These are phyloP conservation scores for Nerophis lumbriciformis DNA, from an alignment of 2,113 vertebrate genomes.

Conservation along the genomic window DNA sequence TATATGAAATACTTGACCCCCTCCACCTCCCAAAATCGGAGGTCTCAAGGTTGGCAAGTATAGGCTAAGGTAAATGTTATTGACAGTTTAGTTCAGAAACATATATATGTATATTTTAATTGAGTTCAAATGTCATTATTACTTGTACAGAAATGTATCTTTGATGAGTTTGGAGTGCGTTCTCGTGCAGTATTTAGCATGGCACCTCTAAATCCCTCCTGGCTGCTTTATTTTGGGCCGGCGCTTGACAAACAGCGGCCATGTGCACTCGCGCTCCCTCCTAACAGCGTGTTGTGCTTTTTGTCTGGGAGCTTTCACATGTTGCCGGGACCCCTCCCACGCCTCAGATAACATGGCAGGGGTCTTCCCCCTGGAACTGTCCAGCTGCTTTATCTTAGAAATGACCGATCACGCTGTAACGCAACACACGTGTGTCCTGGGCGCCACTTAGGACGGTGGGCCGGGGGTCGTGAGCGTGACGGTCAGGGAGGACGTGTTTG, in stretches of 20 bases:
- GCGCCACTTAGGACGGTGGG: conserved; percentile 41
- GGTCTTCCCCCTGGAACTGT: conserved; percentile 66
- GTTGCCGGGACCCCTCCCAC: conserved; percentile 55
- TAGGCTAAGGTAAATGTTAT: too few species aligned
- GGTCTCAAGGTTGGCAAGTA: too few species aligned
- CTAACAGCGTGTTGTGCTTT: conserved; percentile 56
- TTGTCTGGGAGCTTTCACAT: conserved; percentile 60
- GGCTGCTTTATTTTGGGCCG: conserved; percentile 21
- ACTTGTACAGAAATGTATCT: too few species aligned
- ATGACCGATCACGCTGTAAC: conserved; percentile 62
- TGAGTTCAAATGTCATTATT: too few species aligned
- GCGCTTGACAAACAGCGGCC: conserved; percentile 4
- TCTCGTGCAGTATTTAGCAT: too few species aligned
- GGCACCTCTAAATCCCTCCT: too few species aligned
- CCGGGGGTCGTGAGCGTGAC: conserved; percentile 34
- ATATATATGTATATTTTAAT: too few species aligned
- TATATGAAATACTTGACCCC: too few species aligned
- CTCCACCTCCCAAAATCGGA: too few species aligned
- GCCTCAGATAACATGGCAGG: conserved; percentile 65
- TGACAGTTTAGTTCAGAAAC: too few species aligned
- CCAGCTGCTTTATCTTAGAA: conserved; percentile 67
- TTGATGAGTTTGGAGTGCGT: too few species aligned
- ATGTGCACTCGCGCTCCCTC: conserved; percentile 6
- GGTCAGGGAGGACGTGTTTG: conserved; percentile 44
- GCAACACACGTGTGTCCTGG: conserved; percentile 68